Percentiles rank a stretch among this genome's conserved stretches.
Evolutionary conservation across 2,888 invertebrate species (phyloP).

Genomic region (Plagodis pulveraria): DNA sequence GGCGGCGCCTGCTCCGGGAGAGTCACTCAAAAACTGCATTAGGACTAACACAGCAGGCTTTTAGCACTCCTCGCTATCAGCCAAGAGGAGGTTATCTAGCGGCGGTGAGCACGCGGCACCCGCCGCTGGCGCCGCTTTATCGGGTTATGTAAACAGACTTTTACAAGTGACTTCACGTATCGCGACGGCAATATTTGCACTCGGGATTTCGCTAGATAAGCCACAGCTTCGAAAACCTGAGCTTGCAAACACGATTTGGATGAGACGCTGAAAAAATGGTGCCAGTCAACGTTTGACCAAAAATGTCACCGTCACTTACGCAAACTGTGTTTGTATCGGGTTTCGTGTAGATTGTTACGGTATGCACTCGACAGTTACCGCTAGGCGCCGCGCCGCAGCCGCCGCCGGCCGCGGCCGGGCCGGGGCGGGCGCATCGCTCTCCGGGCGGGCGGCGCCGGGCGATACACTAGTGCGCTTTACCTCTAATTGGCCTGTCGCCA

Average conservation of each 20-base stretch:
- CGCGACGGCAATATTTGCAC: conserved; percentile 67
- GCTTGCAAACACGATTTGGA: conserved; percentile 48
- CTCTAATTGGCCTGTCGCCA: conserved; percentile 84
- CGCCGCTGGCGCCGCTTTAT: conserved; percentile 82
- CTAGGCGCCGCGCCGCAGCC: conserved; percentile 30
- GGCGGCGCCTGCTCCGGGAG: conserved; percentile 71
- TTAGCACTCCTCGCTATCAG: conserved; percentile 74
- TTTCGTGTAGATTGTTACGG: conserved; percentile 52
- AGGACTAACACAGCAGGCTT: conserved; percentile 73
- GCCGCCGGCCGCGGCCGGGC: conserved; percentile 29
- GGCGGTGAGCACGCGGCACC: conserved; percentile 60
- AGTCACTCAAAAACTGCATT: conserved; percentile 61
- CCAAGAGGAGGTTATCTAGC: conserved; percentile 65
- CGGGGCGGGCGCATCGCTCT: conserved; percentile 33
- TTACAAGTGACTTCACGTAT: conserved; percentile 75
- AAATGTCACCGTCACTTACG: conserved; percentile 50
- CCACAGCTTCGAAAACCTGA: conserved; percentile 41
- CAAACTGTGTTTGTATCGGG: conserved; percentile 51
- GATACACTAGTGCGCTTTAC: conserved; percentile 55
- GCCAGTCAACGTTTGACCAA: conserved; percentile 30
- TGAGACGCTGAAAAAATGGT: conserved; percentile 43
- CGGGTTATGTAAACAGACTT: conserved; percentile 73
- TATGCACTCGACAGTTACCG: conserved; percentile 31
- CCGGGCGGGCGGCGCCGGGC: conserved; percentile 58
- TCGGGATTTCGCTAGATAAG: conserved; percentile 74